Evolutionary conservation across 2,888 invertebrate genomes (phyloP), one percentile per base, ranked within the genome.

Genomic region (Philopedon plagiatum): DNA sequence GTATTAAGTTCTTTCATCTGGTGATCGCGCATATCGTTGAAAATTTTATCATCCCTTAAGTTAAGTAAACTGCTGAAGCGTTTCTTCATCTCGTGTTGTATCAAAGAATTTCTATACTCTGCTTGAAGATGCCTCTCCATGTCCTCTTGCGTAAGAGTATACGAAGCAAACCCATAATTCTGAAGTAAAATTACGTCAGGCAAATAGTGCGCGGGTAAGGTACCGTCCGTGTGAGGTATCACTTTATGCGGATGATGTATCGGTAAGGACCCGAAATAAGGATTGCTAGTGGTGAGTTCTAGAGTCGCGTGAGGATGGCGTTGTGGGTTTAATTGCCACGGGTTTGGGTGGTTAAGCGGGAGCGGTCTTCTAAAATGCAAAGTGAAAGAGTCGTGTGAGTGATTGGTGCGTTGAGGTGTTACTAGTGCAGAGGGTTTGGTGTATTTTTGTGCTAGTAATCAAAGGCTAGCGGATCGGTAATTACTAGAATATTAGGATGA

Each of bases 321-420:
- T 76, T 76, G 75, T 73, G 76, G 74, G 76, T 79, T 81, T 78
- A 81, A 81, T 82, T 84, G 80, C 82, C 83, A 82, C 77, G 83
- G 79, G 79, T 83, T 81, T 78, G 83, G 78, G 65, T 74, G 82
- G 78, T 84, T 84, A 83, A 83, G 81, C 78, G 83, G 81, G 78
- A 81, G 82, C 78, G 81, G 83, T 73, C 80, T 80, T 79, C 85
- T 84, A 84, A 79, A 84, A 84, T 80, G 78, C 65, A 71, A 74
- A 79, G 78, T 64, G 71, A 77, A 78, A 77, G 39, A 68, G 67
- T 64, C 56, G 72, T 57, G 56, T 75, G 61, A 41, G 68, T 75
- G 69, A 74, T 66, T 69, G 66, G 56, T 69, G 71, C 72, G 65
- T 64, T 68, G 75, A 70, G 72, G 46, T 32, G 39, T 44, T 61